Conservation (phyloP, 2,888 invertebrate species). For the Saturnia japonica region DNA sequence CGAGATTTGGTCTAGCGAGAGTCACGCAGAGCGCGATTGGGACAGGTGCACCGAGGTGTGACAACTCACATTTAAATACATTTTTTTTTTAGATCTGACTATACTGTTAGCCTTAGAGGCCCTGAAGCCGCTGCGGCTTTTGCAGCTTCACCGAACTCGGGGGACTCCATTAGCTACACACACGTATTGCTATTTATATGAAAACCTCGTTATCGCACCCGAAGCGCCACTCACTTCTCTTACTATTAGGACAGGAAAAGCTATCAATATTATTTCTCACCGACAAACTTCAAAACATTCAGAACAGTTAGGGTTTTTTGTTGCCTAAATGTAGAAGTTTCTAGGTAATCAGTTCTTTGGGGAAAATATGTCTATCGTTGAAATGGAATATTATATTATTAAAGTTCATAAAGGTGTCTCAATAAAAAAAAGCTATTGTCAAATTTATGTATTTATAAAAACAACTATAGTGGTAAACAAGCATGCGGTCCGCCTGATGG, state of each 20-base stretch:
- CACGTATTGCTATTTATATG: conserved; percentile 45
- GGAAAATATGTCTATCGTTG: not conserved
- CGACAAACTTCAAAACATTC: not conserved
- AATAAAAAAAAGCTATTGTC: not conserved
- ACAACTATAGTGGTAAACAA: no score
- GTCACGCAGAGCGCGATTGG: not conserved
- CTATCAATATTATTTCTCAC: conserved; percentile 44
- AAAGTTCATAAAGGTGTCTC: not conserved
- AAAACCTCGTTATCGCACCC: conserved; percentile 60
- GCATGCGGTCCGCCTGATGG: no score
- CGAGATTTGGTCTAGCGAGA: not conserved
- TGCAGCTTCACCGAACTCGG: no score
- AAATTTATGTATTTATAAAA: no score
- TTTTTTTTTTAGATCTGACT: no score
- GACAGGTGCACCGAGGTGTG: conserved; percentile 9
- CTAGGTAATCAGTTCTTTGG: not conserved
- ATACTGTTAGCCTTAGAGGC: no score
- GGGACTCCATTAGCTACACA: conserved; percentile 25
- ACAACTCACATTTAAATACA: no score
- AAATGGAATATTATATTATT: not conserved
- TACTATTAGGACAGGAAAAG: conserved; percentile 39
- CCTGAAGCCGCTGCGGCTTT: no score
- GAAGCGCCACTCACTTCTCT: conserved; percentile 48
- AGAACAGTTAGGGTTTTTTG: not conserved
- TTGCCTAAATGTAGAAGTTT: not conserved